Base-by-base conservation (phyloP, 2,113 vertebrate genomes). In the Aptenodytes forsteri region DNA sequence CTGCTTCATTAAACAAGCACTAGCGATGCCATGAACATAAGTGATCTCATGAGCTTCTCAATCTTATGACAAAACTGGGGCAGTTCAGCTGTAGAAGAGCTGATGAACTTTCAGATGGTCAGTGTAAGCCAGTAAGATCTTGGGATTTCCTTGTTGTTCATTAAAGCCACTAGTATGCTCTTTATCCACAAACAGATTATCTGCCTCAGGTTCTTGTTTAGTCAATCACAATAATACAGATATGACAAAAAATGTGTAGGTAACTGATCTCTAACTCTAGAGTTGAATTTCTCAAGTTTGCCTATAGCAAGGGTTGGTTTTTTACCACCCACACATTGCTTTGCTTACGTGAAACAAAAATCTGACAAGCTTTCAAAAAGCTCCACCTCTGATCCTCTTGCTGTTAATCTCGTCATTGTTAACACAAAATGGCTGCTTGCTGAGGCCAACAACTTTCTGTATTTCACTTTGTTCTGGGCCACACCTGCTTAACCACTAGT, bases 351-450 rank as follows among this genome's bases (percentile, higher is more conserved):
- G 83, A 94, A 90, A 72, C 18, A 90, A 56, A 87, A 90, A 78
- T 62, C 79, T 97, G 95, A 96, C 90, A 95, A 89, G 86, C 49
- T 92, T 91, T 94, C 72, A 61, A 66, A 95, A 93, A 49, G 50
- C 72, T 95, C 73, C 77, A 71, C 95, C 93, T 93, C 61, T 36
- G 78, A 93, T 96, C 90, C 69, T 82, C 61, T 59, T 32, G 67
- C 64, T 92, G 59, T 86, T 96, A 86, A 89, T 90, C 88, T 96
- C 16, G 2, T 62, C 46, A 77, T 70, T 96, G 82, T 93, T 94
- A 94, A 86, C 32, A 54, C 50, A 92, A 80, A 93, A 83, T 83
- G 64, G 10, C 29, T 88, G 27, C 67, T 86, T 95, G 79, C 58
- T 0, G 8, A 94, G 71, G 67, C 54, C 75, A 86, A 80, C 40